Percentiles rank a stretch among this genome's conserved stretches.
phyloP scores from a whole-genome alignment of 2,113 vertebrate genomes.

The Lagopus leucura region DNA sequence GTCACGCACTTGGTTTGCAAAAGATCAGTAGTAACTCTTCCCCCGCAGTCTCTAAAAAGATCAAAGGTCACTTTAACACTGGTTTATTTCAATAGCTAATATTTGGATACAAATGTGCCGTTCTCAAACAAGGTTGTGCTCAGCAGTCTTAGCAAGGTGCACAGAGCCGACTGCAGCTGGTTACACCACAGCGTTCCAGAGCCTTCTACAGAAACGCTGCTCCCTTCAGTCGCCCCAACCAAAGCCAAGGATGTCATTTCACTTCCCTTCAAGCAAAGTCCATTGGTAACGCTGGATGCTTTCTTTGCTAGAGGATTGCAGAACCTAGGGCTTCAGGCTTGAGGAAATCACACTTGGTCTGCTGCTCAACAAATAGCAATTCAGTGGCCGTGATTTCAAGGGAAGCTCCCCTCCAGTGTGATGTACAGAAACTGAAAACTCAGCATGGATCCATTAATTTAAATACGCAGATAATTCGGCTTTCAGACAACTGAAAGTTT shows the following conservation, averaged over 20 bases:
- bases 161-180: constrained; percentile 18
- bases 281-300: background rate
- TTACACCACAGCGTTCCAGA: background rate
- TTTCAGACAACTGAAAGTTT: constrained; percentile 4
- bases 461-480: background rate
- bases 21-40: constrained; percentile 81
- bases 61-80: constrained; percentile 85
- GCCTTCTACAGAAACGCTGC: background rate
- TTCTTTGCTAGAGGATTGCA: constrained; percentile 5
- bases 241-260: background rate
- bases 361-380: background rate
- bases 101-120: constrained; percentile 73
- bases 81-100: constrained; percentile 61
- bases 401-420: background rate
- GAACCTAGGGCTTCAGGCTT: background rate
- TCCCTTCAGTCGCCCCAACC: background rate
- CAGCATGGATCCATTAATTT: background rate
- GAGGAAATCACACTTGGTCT: background rate
- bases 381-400: background rate
- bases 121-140: constrained; percentile 67
- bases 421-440: background rate
- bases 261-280: background rate
- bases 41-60: constrained; percentile 75
- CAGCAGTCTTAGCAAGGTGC: constrained; percentile 53
- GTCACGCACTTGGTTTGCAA: constrained; percentile 74